Base-by-base conservation (phyloP, 2,797 vertebrate genomes). In the Halcyon leucocephala region DNA sequence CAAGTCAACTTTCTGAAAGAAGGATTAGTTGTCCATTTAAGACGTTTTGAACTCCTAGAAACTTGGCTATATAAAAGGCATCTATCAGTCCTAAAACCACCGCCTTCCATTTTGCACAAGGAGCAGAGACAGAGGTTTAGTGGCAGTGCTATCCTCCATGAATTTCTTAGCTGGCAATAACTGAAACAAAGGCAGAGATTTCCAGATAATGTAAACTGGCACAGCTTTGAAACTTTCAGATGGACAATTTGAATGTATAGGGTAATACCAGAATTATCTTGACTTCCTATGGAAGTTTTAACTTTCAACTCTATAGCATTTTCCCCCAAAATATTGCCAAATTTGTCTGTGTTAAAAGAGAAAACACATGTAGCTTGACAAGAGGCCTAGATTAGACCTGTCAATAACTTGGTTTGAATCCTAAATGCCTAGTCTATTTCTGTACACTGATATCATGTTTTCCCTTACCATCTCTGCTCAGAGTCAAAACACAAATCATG, bases 361-460 rank as follows among this genome's bases (percentile, higher is more conserved):
- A 82, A 90, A 79, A 65, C 6, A 55, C 21, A 7, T 82, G 62
- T 29, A 60, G 26, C 18, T 41, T 70, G 39, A 54, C 10, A 69
- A 86, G 65, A 74, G n/a, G 44, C 46, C 22, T n/a, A 82, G 39
- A 48, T 65, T 54, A 91, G 57, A 58, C 57, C 49, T 81, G 61
- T 41, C 39, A 42, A 39, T 0, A 0, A 64, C 67, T 73, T 70
- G 42, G 61, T 93, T 65, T 55, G 41, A 91, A 46, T 78, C 72
- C 12, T 71, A 71, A 94, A 83, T 62, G 42, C 31, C 22, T 60
- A 42, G 35, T 81, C 86, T 95, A 82, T 92, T 94, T 87, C 42
- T 83, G 67, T 74, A 64, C n/a, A 65, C 65, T 14, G 69, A 15
- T 42, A 85, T 95, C 86, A 90, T 78, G 21, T 92, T 90, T 96